These are phyloP conservation scores for Phylloscopus collybita DNA, from an alignment of 2,797 vertebrate genomes.

Conservation along the genomic window DNA sequence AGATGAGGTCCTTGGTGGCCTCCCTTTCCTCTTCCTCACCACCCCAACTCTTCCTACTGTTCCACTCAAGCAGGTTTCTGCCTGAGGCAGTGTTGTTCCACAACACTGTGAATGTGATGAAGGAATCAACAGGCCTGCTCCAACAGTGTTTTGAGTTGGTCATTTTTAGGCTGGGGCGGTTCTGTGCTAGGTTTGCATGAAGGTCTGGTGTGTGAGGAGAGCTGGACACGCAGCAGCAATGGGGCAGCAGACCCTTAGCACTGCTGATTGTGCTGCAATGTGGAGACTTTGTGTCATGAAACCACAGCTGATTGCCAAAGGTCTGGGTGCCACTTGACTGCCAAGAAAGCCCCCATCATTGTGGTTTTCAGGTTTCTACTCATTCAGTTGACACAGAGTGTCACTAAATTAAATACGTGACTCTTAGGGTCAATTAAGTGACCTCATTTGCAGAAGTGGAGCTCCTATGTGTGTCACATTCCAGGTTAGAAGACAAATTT, in stretches of 20 bases:
- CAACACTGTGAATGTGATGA: background rate
- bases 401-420: background rate
- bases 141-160: background rate
- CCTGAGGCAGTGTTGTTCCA: background rate
- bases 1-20: background rate
- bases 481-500: background rate
- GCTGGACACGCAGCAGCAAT: rapidly evolving
- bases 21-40: background rate
- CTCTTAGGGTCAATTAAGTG: background rate
- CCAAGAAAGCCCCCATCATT: background rate
- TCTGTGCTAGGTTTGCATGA: background rate
- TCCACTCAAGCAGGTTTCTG: background rate
- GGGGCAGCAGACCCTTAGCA: background rate
- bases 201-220: background rate
- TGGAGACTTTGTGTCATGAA: background rate
- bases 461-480: background rate
- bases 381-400: background rate
- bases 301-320: background rate
- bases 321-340: background rate
- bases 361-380: background rate
- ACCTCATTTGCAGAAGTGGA: background rate
- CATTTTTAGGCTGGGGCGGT: background rate
- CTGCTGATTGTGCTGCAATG: background rate
- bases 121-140: background rate
- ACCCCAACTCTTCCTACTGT: rapidly evolving